A percentile compares a stretch with the other conserved stretches of the same genome.
These are phyloP conservation scores for Porites lobata DNA, from an alignment of 92 coral and sea anemone genomes.

Conservation along the genomic window DNA sequence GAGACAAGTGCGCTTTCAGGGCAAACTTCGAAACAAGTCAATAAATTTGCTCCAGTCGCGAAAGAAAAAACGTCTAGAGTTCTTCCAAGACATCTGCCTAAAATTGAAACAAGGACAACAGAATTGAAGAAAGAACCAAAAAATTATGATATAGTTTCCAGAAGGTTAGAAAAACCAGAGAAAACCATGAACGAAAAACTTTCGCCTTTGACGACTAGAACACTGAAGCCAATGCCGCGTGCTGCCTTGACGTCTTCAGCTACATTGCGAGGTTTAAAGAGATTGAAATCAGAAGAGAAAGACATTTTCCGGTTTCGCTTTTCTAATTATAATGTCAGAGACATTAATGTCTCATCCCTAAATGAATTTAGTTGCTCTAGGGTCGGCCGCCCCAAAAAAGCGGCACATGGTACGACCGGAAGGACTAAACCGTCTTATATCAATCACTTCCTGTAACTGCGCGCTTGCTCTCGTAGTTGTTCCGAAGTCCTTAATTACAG, in stretches of 20 bases:
- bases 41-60: neutral
- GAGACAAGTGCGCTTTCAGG: neutral
- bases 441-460: too few species aligned
- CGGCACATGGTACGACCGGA: too few species aligned
- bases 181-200: neutral
- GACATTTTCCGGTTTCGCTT: slow-evolving; percentile 65
- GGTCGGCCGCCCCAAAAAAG: too few species aligned
- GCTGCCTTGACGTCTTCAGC: slow-evolving; percentile 41
- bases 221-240: neutral
- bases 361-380: neutral
- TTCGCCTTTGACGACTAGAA: slow-evolving; percentile 4
- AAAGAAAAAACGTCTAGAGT: neutral
- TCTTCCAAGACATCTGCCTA: slow-evolving; percentile 28
- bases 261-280: slow-evolving; percentile 56
- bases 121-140: neutral
- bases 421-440: too few species aligned
- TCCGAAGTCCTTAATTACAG: too few species aligned
- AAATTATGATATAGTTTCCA: neutral
- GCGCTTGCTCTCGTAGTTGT: too few species aligned
- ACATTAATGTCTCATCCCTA: slow-evolving; percentile 35
- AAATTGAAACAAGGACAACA: slow-evolving; percentile 8
- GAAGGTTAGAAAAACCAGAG: neutral
- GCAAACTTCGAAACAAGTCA: neutral
- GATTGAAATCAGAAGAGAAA: slow-evolving; percentile 36
- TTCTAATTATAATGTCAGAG: slow-evolving; percentile 66